These are phyloP conservation scores for Synanthedon myopaeformis DNA, from an alignment of 2,888 invertebrate species.

Conservation along the genomic window DNA sequence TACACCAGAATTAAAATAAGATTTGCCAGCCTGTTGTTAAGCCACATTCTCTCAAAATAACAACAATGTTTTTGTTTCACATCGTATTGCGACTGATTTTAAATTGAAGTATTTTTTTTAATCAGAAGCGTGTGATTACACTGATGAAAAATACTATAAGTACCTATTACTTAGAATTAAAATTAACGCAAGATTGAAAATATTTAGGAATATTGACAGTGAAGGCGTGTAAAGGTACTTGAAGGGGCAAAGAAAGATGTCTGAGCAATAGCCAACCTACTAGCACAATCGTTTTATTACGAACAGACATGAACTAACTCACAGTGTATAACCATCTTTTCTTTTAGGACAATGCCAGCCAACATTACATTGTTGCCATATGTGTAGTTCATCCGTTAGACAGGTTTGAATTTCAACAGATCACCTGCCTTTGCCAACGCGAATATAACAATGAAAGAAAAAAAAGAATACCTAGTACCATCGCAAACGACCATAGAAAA, in stretches of 20 bases:
- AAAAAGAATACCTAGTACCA: not conserved
- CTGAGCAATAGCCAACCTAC: no score
- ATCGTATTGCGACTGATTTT: constrained; percentile 25
- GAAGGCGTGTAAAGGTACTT: no score
- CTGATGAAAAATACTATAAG: no score
- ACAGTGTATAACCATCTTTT: not conserved
- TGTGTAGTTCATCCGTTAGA: constrained; percentile 5
- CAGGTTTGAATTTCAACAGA: constrained; percentile 4
- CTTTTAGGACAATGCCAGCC: not conserved
- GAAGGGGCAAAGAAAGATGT: no score
- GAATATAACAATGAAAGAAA: not conserved
- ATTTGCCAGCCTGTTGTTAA: constrained; percentile 35
- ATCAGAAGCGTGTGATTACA: not conserved
- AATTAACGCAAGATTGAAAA: no score
- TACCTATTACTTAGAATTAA: no score
- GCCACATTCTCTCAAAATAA: constrained; percentile 57
- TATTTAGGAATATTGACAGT: no score
- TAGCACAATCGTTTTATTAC: not conserved
- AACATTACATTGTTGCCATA: constrained; percentile 1
- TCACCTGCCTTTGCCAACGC: constrained; percentile 5
- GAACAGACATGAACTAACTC: not conserved
- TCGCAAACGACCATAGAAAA: not conserved
- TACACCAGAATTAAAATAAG: constrained; percentile 40
- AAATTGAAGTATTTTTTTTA: not conserved
- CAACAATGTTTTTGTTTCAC: constrained; percentile 46